Percentiles rank a stretch among this genome's conserved stretches.
Evolutionary conservation across 1,140 invertebrate genomes (phyloP).

Genomic region (Pectinophora gossypiella): DNA sequence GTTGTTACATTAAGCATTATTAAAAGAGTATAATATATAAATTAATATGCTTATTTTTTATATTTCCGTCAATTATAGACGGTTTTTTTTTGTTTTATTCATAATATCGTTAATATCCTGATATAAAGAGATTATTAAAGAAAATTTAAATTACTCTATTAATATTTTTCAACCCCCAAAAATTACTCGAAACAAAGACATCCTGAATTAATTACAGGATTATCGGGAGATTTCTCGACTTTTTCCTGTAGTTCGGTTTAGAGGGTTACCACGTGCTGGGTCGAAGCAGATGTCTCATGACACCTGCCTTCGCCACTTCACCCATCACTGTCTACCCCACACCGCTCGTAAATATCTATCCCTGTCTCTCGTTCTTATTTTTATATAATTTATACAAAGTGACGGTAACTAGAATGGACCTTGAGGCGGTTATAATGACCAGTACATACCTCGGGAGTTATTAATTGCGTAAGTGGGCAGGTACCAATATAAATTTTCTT

Average conservation of each 20-base stretch:
- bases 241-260: constrained; percentile 58
- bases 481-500: too few relatives aligned
- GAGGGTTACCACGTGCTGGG: constrained; percentile 68
- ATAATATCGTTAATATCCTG: too few relatives aligned
- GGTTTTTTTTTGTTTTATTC: too few relatives aligned
- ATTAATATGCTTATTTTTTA: too few relatives aligned
- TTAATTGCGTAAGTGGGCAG: constrained; percentile 46
- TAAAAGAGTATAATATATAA: too few relatives aligned
- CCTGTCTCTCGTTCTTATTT: constrained; percentile 59
- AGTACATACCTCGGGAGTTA: constrained; percentile 39
- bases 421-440: constrained; percentile 61
- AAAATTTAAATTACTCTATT: too few relatives aligned
- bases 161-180: too few relatives aligned
- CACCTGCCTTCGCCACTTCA: constrained; percentile 64
- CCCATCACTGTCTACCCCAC: constrained; percentile 52
- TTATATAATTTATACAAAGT: constrained; percentile 71
- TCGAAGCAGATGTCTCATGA: constrained; percentile 65
- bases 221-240: constrained; percentile 45
- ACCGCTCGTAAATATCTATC: constrained; percentile 40
- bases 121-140: too few relatives aligned
- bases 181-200: constrained; percentile 1
- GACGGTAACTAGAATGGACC: constrained; percentile 68
- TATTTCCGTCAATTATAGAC: too few relatives aligned
- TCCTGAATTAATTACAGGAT: constrained; percentile 7
- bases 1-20: too few relatives aligned